These are phyloP conservation scores for Cantharis flavilabris DNA, from an alignment of 2,888 invertebrate genomes.

Conservation along the genomic window DNA sequence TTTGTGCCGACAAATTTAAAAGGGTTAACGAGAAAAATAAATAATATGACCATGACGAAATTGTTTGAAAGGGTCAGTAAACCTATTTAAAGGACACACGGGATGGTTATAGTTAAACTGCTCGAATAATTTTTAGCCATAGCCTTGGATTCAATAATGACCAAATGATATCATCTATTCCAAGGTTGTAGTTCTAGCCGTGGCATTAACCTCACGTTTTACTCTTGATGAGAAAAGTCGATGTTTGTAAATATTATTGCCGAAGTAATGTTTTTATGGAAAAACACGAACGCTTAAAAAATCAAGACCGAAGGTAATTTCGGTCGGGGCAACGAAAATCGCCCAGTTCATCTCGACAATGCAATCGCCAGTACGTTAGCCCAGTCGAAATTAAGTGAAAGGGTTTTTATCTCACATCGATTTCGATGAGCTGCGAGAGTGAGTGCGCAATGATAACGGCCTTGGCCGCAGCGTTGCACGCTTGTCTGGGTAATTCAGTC, in stretches of 20 bases:
- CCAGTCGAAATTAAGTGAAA: conserved; percentile 43
- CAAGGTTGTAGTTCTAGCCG: conserved; percentile 28
- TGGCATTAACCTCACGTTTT: conserved; percentile 34
- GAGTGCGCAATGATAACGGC: conserved; percentile 44
- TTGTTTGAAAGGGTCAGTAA: conserved; percentile 26
- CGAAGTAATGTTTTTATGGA: background rate
- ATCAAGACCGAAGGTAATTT: background rate
- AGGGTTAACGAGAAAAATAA: background rate
- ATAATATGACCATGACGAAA: conserved; percentile 12
- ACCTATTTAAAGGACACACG: conserved; percentile 26
- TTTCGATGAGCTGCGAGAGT: conserved; percentile 46
- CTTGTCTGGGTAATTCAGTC: conserved; percentile 77
- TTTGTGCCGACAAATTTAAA: background rate
- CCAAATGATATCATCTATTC: conserved; percentile 31
- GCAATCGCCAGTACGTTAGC: background rate
- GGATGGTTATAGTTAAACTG: conserved; percentile 24
- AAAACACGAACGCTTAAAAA: background rate
- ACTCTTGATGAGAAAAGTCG: background rate
- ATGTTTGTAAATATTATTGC: conserved; percentile 5
- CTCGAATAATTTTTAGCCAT: conserved; percentile 32
- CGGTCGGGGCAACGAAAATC: background rate
- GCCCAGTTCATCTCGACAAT: background rate
- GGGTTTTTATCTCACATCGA: conserved; percentile 45
- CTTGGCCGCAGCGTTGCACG: conserved; percentile 57
- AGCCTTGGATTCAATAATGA: conserved; percentile 31